Base-by-base conservation (phyloP, 2,113 vertebrate genomes). In the Podiceps cristatus region DNA sequence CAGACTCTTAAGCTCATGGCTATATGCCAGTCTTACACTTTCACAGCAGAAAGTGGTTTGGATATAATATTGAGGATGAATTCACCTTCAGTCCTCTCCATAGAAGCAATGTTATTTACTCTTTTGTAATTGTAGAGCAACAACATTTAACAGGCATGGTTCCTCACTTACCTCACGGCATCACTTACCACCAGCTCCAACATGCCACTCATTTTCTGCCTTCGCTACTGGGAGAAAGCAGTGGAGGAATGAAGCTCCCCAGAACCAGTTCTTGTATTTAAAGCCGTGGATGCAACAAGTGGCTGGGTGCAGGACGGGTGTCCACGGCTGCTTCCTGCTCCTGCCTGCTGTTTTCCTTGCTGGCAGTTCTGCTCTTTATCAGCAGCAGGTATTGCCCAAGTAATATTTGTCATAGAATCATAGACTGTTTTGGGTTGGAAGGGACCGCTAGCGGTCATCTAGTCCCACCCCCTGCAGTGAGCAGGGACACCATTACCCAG, bases 341-440 rank as follows among this genome's bases (percentile, higher is more conserved):
- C 35, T 74, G 44, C 66, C 49, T 53, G 33, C 86, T 71, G 20
- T 91, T 88, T 88, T 77, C 64, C 89, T 67, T 33, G 72, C 83
- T 42, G 83, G 87, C 93, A 97, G 93, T 88, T 97, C 96, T 96
- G 97, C 68, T 84, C 69, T 94, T 96, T 97, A 90, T 95, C 78
- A 93, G 88, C 83, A 63, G 91, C 95, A 91, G 62, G 53, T 94
- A 93, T 96, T 97, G 93, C 67, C 89, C 95, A 91, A 94, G 81
- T 95, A 91, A 84, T 90, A 97, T 95, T 95, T 98, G n/a, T n/a
- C n/a, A n/a, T n/a, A n/a, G n/a, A n/a, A n/a, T n/a, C n/a, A n/a
- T n/a, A n/a, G n/a, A n/a, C n/a, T n/a, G n/a, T n/a, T n/a, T n/a
- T n/a, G n/a, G n/a, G n/a, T n/a, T n/a, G n/a, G n/a, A n/a, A n/a